phyloP scores from a whole-genome alignment of 2,888 invertebrate species.

The Drosophila suboccidentalis region DNA sequence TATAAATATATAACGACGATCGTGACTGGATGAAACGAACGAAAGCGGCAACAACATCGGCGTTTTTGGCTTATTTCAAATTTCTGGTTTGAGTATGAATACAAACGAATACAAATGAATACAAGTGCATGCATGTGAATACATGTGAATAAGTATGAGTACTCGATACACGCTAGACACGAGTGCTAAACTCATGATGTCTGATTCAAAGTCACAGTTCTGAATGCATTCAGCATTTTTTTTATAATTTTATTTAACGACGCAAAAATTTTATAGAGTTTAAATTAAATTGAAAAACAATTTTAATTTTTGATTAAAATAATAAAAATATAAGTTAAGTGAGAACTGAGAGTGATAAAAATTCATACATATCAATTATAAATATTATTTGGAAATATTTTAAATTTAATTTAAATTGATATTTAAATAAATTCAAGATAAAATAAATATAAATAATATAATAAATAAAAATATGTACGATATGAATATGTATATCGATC shows the following conservation, averaged over 20 bases:
- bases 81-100: constrained; percentile 62
- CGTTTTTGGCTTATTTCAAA: constrained; percentile 58
- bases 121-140: constrained; percentile 10
- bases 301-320: too few relatives aligned
- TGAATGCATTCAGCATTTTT: constrained; percentile 6
- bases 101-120: constrained; percentile 19
- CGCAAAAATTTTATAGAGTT: too few relatives aligned
- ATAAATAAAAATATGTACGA: too few relatives aligned
- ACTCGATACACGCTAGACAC: constrained; percentile 23
- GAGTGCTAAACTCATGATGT: constrained; percentile 14
- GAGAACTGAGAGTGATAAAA: too few relatives aligned
- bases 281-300: too few relatives aligned
- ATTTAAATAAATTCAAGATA: background rate
- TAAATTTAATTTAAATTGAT: background rate
- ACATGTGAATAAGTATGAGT: background rate
- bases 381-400: too few relatives aligned
- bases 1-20: constrained; percentile 30
- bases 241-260: too few relatives aligned
- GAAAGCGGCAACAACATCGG: constrained; percentile 15
- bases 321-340: too few relatives aligned
- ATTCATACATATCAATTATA: too few relatives aligned
- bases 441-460: too few relatives aligned
- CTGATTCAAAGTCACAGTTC: constrained; percentile 7
- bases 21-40: constrained; percentile 63
- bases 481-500: too few relatives aligned